Percentiles rank a stretch among this genome's conserved stretches.
Evolutionary conservation across 1,140 invertebrate genomes (phyloP).

Genomic region (Trachymyrmex septentrionalis): DNA sequence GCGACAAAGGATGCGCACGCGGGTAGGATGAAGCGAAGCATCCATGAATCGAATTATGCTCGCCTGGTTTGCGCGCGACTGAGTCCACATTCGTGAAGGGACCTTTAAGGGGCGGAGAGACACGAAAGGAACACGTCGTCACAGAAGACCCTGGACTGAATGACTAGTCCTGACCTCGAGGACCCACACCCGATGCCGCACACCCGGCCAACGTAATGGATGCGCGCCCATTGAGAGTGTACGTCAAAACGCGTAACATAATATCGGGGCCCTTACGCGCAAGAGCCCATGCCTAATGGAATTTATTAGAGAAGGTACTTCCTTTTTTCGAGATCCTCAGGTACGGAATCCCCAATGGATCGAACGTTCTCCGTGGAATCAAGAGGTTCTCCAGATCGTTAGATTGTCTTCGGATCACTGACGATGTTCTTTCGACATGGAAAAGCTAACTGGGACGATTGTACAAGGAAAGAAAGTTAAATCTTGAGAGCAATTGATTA

Average conservation of each 20-base stretch:
- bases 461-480: conserved; percentile 19
- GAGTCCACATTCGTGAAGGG: conserved; percentile 29
- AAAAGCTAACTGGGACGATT: conserved; percentile 36
- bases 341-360: conserved; percentile 49
- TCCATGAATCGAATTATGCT: conserved; percentile 83
- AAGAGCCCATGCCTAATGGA: conserved; percentile 85
- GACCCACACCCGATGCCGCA: conserved; percentile 74
- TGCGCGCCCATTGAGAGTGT: conserved; percentile 80
- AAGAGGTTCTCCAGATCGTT: conserved; percentile 51
- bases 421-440: conserved; percentile 17
- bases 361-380: conserved; percentile 33
- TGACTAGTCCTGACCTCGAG: conserved; percentile 61
- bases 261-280: conserved; percentile 81
- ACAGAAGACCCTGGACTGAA: conserved; percentile 61
- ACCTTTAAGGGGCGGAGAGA: conserved; percentile 1
- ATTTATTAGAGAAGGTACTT: conserved; percentile 83
- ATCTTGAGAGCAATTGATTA: conserved; percentile 39
- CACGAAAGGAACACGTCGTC: conserved; percentile 35
- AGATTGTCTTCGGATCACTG: conserved; percentile 48
- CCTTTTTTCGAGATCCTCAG: conserved; percentile 15
- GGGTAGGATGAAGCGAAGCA: conserved; percentile 67
- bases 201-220: conserved; percentile 82
- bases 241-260: conserved; percentile 84
- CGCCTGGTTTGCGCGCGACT: conserved; percentile 78
- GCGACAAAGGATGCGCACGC: conserved; percentile 57